phyloP scores from a whole-genome alignment of 2,797 vertebrate species.

The Tangara arthus region DNA sequence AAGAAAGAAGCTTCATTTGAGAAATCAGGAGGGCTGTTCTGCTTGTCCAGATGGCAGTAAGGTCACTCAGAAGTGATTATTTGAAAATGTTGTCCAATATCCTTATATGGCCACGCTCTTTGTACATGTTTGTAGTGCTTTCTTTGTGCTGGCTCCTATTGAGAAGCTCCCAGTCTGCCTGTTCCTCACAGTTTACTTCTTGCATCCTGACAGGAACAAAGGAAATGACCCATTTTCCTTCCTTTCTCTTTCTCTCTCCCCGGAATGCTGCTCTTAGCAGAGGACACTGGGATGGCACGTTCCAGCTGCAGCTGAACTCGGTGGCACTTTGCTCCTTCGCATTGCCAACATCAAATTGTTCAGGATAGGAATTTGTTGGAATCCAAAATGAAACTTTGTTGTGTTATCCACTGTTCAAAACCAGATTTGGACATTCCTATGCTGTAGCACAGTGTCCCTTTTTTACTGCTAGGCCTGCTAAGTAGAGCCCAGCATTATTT shows the following conservation, averaged over 20 bases:
- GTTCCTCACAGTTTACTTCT: conserved; percentile 58
- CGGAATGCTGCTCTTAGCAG: background rate
- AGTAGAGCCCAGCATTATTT: background rate
- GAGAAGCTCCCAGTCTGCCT: conserved; percentile 48
- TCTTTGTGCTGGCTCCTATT: conserved; percentile 17
- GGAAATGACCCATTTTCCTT: conserved; percentile 74
- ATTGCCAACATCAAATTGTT: background rate
- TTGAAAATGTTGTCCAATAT: background rate
- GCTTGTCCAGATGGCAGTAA: background rate
- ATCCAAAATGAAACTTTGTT: background rate
- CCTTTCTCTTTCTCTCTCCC: conserved; percentile 48
- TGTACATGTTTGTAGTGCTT: background rate
- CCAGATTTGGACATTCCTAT: background rate
- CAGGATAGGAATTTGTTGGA: background rate
- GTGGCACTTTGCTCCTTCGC: background rate
- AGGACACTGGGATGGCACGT: background rate
- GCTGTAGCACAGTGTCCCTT: background rate
- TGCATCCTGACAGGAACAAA: conserved; percentile 64
- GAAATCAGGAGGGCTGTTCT: background rate
- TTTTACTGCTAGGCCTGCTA: background rate
- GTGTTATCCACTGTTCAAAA: background rate
- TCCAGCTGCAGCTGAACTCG: background rate
- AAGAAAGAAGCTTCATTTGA: background rate
- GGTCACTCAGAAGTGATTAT: background rate
- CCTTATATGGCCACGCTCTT: background rate